Evolutionary conservation across 1,140 invertebrate genomes (phyloP).

Genomic region (Physella acuta): DNA sequence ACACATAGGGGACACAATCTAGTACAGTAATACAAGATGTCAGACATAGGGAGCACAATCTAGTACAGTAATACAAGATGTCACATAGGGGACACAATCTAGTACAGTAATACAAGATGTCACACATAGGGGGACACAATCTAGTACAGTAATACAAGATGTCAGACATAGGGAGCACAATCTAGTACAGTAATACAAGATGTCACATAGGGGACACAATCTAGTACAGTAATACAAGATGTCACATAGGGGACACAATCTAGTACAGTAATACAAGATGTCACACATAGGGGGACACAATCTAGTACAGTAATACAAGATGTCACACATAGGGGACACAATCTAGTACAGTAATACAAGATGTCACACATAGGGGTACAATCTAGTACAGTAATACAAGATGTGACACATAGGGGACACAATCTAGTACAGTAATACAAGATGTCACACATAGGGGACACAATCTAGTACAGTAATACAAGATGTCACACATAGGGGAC

Average conservation of each 20-base stretch:
- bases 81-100: slow-evolving; percentile 54
- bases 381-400: slow-evolving; percentile 36
- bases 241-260: slow-evolving; percentile 53
- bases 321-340: slow-evolving; percentile 58
- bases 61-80: slow-evolving; percentile 26
- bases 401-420: no score
- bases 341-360: slow-evolving; percentile 36
- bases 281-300: slow-evolving; percentile 57
- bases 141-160: slow-evolving; percentile 31
- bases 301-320: slow-evolving; percentile 35
- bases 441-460: slow-evolving; percentile 59
- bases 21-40: slow-evolving; percentile 12
- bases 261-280: slow-evolving; percentile 41
- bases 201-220: slow-evolving; percentile 51
- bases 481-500: slow-evolving; percentile 58
- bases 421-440: slow-evolving; percentile 35
- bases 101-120: slow-evolving; percentile 42
- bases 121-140: slow-evolving; percentile 56
- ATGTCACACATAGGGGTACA: no score
- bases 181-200: slow-evolving; percentile 33
- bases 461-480: slow-evolving; percentile 35
- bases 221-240: slow-evolving; percentile 31
- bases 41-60: slow-evolving; percentile 53
- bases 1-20: slow-evolving; percentile 55
- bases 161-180: no score